Base-by-base conservation (phyloP, 1,140 invertebrate genomes). In the Bombus polaris region DNA sequence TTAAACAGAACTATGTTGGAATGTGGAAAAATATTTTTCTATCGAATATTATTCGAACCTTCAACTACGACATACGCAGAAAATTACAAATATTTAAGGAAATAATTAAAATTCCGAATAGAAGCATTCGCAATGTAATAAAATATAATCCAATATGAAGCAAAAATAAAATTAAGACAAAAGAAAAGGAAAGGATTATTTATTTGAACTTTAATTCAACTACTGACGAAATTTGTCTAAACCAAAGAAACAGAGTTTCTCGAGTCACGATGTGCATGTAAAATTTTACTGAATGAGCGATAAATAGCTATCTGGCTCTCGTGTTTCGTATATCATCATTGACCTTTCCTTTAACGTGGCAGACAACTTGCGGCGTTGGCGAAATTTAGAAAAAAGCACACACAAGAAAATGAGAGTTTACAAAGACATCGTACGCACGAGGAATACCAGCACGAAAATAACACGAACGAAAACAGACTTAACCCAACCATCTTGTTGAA, bases 241-340 rank as follows among this genome's bases (percentile, higher is more conserved):
- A 37, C 10, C 9, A 32, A 72, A 15, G 13, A 42, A 8, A 13
- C 18, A 32, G 22, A 70, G 22, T 42, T n/a, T 42, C 13, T 42
- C 28, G 12, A 39, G 5, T n/a, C 39, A 25, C 25, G 25, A 35
- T 28, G 8, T 22, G 32, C 44, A 28, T 22, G 35, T 70, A 37
- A 68, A 79, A 37, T 62, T 66, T 65, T n/a, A 44, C 32, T 81
- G 35, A 73, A 81, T 74, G 70, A 39, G 47, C 47, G 66, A 79
- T 84, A 79, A 85, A 57, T 35, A 44, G 25, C 42, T 85, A 81
- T 85, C 70, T 57, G 42, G 28, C 9, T 32, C 44, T 68, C 78
- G 57, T 42, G 70, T 39, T 12, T 47, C 35, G 28, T 65, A 68
- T 73, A 81, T 74, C 68, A 39, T 79, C 76, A 47, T 57, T 85